Conservation (phyloP, 2,888 invertebrate genomes). For the Latrodectus hesperus region DNA sequence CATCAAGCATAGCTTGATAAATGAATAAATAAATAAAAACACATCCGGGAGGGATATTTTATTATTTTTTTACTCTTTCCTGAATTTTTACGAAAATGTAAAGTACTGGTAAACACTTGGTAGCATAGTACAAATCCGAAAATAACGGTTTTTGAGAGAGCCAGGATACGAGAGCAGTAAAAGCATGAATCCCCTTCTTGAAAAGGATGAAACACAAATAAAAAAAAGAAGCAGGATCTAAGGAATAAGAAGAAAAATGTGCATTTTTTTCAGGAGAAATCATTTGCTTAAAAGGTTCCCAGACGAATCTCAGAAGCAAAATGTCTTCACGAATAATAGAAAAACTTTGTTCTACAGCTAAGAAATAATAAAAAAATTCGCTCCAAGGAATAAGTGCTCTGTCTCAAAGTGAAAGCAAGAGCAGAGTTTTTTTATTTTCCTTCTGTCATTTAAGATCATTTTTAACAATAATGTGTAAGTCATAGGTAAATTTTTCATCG, state of each 20-base stretch:
- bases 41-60: no score
- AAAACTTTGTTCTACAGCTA: slow-evolving; percentile 26
- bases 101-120: slow-evolving; percentile 7
- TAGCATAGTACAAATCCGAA: slow-evolving; percentile 32
- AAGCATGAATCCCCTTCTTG: slow-evolving; percentile 8
- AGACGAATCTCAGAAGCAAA: slow-evolving; percentile 15
- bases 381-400: not conserved
- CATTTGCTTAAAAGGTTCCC: slow-evolving; percentile 54
- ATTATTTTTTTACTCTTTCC: no score
- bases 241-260: slow-evolving; percentile 22
- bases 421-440: no score
- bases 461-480: no score
- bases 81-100: slow-evolving; percentile 6
- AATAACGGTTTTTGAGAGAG: slow-evolving; percentile 42
- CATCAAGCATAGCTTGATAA: no score
- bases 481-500: no score
- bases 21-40: no score
- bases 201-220: slow-evolving; percentile 27
- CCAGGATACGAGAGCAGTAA: slow-evolving; percentile 6
- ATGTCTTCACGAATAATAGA: slow-evolving; percentile 39
- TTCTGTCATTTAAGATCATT: no score
- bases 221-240: not conserved
- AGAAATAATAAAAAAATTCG: slow-evolving; percentile 23
- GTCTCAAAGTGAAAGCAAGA: no score
- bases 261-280: slow-evolving; percentile 27